Base-by-base conservation (phyloP, 2,797 vertebrate species). In the Halcyon badia region DNA sequence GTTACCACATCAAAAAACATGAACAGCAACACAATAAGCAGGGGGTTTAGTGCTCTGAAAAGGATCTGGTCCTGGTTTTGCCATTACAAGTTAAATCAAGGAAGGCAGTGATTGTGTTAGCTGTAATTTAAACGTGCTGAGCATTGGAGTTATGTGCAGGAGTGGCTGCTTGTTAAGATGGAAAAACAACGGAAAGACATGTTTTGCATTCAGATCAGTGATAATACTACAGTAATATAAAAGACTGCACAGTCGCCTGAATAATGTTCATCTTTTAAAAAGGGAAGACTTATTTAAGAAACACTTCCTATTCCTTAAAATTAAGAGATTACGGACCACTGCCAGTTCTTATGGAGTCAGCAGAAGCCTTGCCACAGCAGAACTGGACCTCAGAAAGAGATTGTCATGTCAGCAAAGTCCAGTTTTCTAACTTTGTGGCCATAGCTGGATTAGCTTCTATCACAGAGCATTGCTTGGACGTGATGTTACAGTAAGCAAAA, bases 111-210 rank as follows among this genome's bases (percentile, higher is more conserved):
- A 75, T 85, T 95, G 83, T 80, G 56, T 89, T 94, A 93, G 92
- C 75, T 93, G 61, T 75, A 91, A 86, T 94, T 96, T 94, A 95
- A 96, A 94, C 87, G 95, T 58, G 92, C 73, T 87, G 93, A 95
- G 82, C 61, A 66, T 66, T 56, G 70, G 94, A 89, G 82, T 79
- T 90, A 88, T 39, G 42, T 52, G 62, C n/a, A 33, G 65, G 49
- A 91, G 70, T 84, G 61, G 83, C 68, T 86, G 84, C 72, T 96
- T 89, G 66, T 95, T 77, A 80, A 79, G n/a, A 91, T 41, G 65
- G 89, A 96, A 93, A 92, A 95, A 87, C 78, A 93, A 82, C 39
- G 62, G 54, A 30, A 93, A 93, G 85, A 83, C 44, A 78, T 66
- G 93, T 86, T 97, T 82, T 84, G 94, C 83, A 94, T 97, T 88